Evolutionary conservation across 2,888 invertebrate genomes (phyloP).

Genomic region (Chrysina gloriosa): DNA sequence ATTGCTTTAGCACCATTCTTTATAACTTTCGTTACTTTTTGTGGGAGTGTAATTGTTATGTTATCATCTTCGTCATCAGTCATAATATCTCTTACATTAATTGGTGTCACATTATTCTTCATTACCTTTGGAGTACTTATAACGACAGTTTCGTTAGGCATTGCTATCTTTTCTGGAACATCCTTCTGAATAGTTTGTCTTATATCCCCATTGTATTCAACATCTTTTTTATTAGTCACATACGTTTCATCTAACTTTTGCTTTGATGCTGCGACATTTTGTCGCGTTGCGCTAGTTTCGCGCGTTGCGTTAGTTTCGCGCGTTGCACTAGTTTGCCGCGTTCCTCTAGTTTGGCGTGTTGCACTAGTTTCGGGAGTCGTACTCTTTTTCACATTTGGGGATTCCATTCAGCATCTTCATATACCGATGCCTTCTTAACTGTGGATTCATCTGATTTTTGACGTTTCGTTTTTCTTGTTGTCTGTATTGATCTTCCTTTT

Average conservation of each 20-base stretch:
- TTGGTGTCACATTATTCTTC: background rate
- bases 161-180: background rate
- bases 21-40: constrained; percentile 39
- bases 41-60: constrained; percentile 33
- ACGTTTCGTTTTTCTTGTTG: constrained; percentile 46
- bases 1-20: constrained; percentile 53
- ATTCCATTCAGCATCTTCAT: background rate
- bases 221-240: background rate
- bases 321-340: too few species aligned
- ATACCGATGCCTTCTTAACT: background rate
- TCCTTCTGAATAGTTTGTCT: background rate
- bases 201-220: background rate
- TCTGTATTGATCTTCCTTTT: constrained; percentile 32
- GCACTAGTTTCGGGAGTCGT: too few species aligned
- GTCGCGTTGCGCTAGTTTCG: too few species aligned
- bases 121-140: constrained; percentile 34
- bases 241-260: constrained; percentile 18
- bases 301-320: too few species aligned
- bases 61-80: constrained; percentile 55
- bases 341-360: too few species aligned
- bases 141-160: constrained; percentile 46
- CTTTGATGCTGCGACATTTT: constrained; percentile 23
- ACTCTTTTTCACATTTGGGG: constrained; percentile 13
- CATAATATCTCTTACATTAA: constrained; percentile 45
- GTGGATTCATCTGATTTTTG: constrained; percentile 3